phyloP scores from a whole-genome alignment of 2,113 vertebrate genomes.

The Charadrius vociferus region DNA sequence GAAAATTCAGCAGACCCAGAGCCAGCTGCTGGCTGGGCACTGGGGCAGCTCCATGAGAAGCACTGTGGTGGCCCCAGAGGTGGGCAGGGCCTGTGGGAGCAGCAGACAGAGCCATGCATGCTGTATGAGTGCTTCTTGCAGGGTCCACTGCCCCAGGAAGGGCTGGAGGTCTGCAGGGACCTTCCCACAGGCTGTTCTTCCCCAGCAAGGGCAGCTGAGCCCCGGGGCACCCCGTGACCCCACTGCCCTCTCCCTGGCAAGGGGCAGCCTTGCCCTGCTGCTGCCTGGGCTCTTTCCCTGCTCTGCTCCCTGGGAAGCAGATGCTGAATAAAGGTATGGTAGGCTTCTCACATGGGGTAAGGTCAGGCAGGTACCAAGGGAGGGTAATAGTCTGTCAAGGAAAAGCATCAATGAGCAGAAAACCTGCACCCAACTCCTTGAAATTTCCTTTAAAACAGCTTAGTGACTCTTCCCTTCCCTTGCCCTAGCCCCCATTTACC shows the following conservation, averaged over 20 bases:
- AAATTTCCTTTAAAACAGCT: background rate
- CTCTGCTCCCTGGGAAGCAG: background rate
- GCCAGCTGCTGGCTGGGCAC: background rate
- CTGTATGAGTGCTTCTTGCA: background rate
- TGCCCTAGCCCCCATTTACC: background rate
- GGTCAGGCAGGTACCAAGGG: background rate
- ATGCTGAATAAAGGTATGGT: background rate
- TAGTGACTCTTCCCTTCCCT: background rate
- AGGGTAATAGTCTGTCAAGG: background rate
- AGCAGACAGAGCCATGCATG: background rate
- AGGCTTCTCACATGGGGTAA: background rate
- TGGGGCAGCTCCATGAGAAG: no score
- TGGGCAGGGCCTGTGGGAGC: rapidly evolving
- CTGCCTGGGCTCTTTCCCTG: background rate
- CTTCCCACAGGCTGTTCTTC: background rate
- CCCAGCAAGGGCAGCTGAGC: background rate
- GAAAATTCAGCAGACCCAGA: background rate
- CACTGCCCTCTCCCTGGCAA: background rate
- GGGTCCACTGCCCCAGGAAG: background rate
- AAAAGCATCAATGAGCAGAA: background rate
- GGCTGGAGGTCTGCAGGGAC: background rate
- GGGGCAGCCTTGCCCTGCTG: background rate
- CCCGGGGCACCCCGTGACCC: rapidly evolving
- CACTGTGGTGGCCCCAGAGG: no score
- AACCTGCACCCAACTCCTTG: background rate